Conservation (phyloP, 2,113 vertebrate genomes). For the Lota lota region DNA sequence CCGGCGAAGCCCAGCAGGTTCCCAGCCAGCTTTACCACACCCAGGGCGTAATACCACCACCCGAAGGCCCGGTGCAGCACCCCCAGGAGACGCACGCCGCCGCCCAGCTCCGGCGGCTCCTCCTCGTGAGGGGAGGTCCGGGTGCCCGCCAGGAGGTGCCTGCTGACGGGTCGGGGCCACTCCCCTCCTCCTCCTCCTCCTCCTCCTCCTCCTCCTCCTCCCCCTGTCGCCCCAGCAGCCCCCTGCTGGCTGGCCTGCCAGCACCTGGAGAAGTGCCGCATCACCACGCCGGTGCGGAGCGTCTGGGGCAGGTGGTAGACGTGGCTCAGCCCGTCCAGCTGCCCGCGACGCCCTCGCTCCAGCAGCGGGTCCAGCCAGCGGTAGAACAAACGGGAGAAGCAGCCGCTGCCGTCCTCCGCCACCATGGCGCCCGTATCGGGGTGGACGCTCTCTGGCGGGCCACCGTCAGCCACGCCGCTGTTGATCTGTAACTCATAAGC, state of each 20-base stretch:
- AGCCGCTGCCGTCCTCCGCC: conserved; percentile 87
- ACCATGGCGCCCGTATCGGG: conserved; percentile 66
- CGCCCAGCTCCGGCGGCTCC: conserved; percentile 24
- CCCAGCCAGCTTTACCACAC: conserved; percentile 79
- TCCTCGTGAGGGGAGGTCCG: conserved; percentile 39
- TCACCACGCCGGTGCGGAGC: conserved; percentile 74
- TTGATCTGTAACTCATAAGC: conserved; percentile 65
- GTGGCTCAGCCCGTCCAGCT: conserved; percentile 76
- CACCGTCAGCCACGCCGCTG: conserved; percentile 49
- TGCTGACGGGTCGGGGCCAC: conserved; percentile 41
- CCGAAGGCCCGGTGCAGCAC: conserved; percentile 85
- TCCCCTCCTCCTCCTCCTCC: conserved; percentile 21
- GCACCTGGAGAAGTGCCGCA: conserved; percentile 73
- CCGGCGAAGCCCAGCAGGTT: conserved; percentile 82
- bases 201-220: neutral
- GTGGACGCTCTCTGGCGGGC: conserved; percentile 40
- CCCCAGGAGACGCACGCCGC: conserved; percentile 69
- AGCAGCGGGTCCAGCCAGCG: conserved; percentile 88
- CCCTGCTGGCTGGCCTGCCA: conserved; percentile 71
- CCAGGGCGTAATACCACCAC: conserved; percentile 78
- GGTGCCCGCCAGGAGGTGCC: conserved; percentile 42
- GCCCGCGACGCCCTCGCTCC: conserved; percentile 72
- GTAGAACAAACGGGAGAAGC: conserved; percentile 86
- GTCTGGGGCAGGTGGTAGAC: conserved; percentile 78
- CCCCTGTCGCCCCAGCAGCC: neutral